Evolutionary conservation across 2,888 invertebrate species (phyloP), one percentile per base, ranked within the genome.

Genomic region (Melieria picta): DNA sequence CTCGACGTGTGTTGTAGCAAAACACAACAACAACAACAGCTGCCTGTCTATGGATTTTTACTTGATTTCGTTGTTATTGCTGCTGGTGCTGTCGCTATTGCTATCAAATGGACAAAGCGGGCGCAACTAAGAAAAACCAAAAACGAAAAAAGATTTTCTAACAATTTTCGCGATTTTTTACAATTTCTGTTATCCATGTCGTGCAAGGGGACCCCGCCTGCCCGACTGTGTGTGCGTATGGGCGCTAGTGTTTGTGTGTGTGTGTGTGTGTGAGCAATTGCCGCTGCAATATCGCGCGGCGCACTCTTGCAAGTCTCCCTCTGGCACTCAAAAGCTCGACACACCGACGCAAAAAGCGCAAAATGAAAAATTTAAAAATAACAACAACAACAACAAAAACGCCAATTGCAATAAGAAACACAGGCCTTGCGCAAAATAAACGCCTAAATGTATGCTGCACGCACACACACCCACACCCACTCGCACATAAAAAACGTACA

Each of bases 41-140:
- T 64, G 64, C 30, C 30, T 30, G 30, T 30, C 30, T 30, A 30
- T 30, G 30, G 30, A 30, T 55, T 43, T 43, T 45, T 45, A 7
- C 7, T 43, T 48, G 47, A 45, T 57, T 56, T 62, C 46, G 55
- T 57, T 46, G n/a, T 13, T 47, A 55, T 13, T 52, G 10, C 45
- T 55, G 66, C 43, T 58, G 58, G 7, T 58, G 57, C 10, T 10
- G 43, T 45, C 30, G 56, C 42, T 50, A 50, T 16, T 42, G 11
- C 45, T 65, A 50, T 65, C 58, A 50, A 47, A 64, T 65, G 30
- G 52, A 45, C 64, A 63, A 58, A 50, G 56, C 56, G 30, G 62
- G 43, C 57, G 55, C 65, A 65, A 46, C 45, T 48, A 48, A 60
- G 43, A 56, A 63, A 46, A 47, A 69, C 6, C 55, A 43, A 56